Evolutionary conservation across 2,797 vertebrate species (phyloP), one percentile per base, ranked within the genome.

Genomic region (Loriculus beryllinus): DNA sequence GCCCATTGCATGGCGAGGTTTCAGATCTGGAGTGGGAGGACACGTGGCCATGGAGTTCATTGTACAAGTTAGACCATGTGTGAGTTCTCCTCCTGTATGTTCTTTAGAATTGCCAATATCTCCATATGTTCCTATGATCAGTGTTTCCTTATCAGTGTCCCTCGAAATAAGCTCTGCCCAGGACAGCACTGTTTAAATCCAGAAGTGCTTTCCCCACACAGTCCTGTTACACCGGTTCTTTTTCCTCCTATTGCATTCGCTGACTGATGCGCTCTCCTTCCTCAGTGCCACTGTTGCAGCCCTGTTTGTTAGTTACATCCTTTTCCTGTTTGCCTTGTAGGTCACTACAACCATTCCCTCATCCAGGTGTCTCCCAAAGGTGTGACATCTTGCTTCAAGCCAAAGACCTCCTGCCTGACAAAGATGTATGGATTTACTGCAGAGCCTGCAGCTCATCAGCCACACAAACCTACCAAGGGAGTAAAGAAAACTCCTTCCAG

Each of bases 371-470:
- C 95, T 12, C 97, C 98, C 33, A 97, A 88, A 70, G 82, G 82
- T 7, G 43, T 97, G 16, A 74, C 96, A 70, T 98, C 98, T 82
- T 97, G 97, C 92, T 99, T 98, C 96, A 98, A 94, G 72, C 98
- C 98, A 33, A 98, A 96, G 83, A 97, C 97, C 5, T 76, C 74
- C 65, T 89, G 89, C 33, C 96, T 92, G 64, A 51, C 88, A 25
- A 82, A 82, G 12, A 29, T 68, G 14, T 86, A 67, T 0, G 63
- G 96, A n/a, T 52, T 54, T 37, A 96, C 89, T 48, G 98, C 98
- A 0, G 98, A 98, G 5, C 97, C 98, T 2, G 98, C 97, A 29
- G 86, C 97, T 70, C 98, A 98, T 92, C 97, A 96, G 90, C 98
- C 97, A 18, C 95, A 96, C 29, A 93, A 95, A 77, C 23, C 87